Percentiles rank a stretch among this genome's conserved stretches.
Evolutionary conservation across 2,888 invertebrate species (phyloP).

Genomic region (Cantharis nigra): DNA sequence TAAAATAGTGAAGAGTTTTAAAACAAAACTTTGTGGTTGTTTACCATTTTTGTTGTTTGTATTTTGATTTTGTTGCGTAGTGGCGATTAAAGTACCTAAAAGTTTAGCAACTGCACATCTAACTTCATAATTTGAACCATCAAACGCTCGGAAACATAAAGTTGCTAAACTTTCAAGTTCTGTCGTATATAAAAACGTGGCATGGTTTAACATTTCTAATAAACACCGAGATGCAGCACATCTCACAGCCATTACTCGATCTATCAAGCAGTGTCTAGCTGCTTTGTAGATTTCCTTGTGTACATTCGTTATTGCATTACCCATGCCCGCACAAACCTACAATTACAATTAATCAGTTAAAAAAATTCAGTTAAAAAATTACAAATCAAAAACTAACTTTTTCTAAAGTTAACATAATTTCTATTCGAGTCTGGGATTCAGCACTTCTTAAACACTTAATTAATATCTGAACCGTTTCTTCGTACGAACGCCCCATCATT

Average conservation of each 20-base stretch:
- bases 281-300: constrained; percentile 92
- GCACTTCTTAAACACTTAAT: constrained; percentile 89
- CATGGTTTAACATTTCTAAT: constrained; percentile 85
- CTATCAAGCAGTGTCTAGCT: constrained; percentile 84
- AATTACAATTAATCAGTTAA: not conserved
- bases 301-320: constrained; percentile 84
- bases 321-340: constrained; percentile 90
- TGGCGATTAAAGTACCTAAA: constrained; percentile 84
- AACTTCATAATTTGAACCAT: constrained; percentile 90
- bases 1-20: not conserved
- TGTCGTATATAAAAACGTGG: constrained; percentile 81
- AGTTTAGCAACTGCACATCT: constrained; percentile 91
- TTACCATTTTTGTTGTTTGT: constrained; percentile 57
- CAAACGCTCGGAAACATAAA: constrained; percentile 88
- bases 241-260: constrained; percentile 90
- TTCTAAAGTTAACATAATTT: constrained; percentile 95
- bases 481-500: constrained; percentile 98
- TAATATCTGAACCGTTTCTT: constrained; percentile 94
- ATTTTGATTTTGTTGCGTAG: constrained; percentile 75
- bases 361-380: not conserved
- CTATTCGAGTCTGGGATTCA: constrained; percentile 94
- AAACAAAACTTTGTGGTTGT: not conserved
- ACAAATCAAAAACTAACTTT: constrained; percentile 70
- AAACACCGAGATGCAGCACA: constrained; percentile 93
- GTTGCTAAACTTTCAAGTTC: constrained; percentile 92